phyloP scores from a whole-genome alignment of 2,888 invertebrate species.

The Tipula lateralis region DNA sequence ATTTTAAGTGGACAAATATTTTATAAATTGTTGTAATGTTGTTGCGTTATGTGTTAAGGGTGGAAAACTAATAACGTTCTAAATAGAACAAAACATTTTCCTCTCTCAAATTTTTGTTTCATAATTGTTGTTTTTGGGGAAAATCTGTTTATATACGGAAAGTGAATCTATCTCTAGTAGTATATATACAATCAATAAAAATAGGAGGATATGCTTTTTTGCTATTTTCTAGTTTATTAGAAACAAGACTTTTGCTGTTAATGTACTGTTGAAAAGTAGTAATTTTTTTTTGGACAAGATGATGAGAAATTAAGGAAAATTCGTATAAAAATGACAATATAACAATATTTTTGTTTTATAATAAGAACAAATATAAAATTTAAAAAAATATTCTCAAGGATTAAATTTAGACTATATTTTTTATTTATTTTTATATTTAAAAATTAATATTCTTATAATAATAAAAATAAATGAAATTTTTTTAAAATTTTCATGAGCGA shows the following conservation, averaged over 20 bases:
- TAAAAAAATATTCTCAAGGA: neutral
- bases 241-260: neutral
- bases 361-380: neutral
- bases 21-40: neutral
- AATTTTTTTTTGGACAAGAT: neutral
- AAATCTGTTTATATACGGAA: neutral
- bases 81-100: neutral
- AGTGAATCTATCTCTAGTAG: neutral
- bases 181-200: neutral
- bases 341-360: neutral
- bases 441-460: slow-evolving; percentile 1
- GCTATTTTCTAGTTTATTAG: neutral
- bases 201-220: neutral
- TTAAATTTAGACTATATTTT: neutral
- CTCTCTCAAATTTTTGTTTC: neutral
- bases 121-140: neutral
- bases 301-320: neutral
- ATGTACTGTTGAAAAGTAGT: neutral
- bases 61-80: neutral
- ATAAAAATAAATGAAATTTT: neutral
- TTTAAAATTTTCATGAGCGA: neutral
- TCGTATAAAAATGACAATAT: neutral
- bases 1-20: neutral
- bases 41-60: neutral
- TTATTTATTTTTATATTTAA: neutral